A percentile compares a stretch with the other conserved stretches of the same genome.
Evolutionary conservation across 2,113 vertebrate species (phyloP).

Genomic region (Albula glossodonta): DNA sequence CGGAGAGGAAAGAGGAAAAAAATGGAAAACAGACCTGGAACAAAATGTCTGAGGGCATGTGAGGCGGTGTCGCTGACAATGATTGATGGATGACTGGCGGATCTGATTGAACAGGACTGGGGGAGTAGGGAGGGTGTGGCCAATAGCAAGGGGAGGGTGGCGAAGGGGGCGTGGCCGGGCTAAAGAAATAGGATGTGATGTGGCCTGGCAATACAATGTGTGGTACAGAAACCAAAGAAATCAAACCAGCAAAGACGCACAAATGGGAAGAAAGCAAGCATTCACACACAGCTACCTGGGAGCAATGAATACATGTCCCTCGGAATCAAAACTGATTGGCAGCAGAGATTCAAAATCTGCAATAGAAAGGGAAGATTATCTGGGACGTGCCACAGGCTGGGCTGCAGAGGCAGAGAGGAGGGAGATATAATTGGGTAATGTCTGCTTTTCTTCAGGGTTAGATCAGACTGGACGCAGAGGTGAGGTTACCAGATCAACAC

Average conservation of each 20-base stretch:
- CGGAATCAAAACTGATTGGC: constrained; percentile 99
- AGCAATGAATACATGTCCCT: constrained; percentile 99
- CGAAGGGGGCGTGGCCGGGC: no score
- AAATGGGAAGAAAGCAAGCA: constrained; percentile 47
- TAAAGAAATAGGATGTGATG: not conserved
- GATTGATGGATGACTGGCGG: constrained; percentile 31
- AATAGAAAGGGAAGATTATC: constrained; percentile 99
- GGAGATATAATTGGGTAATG: constrained; percentile 47
- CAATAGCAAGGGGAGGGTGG: constrained; percentile 7
- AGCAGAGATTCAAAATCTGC: constrained; percentile 99
- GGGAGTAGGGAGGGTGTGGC: constrained; percentile 40
- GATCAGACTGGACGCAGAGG: constrained; percentile 66
- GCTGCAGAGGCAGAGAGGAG: constrained; percentile 59
- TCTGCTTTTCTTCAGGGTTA: constrained; percentile 70
- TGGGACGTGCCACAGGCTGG: constrained; percentile 66
- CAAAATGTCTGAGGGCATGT: constrained; percentile 5
- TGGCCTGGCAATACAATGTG: not conserved
- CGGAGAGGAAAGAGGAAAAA: constrained; percentile 3
- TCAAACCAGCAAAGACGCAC: constrained; percentile 27
- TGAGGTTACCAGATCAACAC: constrained; percentile 75
- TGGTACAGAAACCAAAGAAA: constrained; percentile 13
- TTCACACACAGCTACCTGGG: constrained; percentile 96
- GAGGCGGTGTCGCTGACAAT: constrained; percentile 32
- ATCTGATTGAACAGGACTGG: constrained; percentile 33
- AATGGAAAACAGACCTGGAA: constrained; percentile 14